Percentiles rank a stretch among this genome's conserved stretches.
phyloP scores from a whole-genome alignment of 2,888 invertebrate species.

The Rhingia rostrata region DNA sequence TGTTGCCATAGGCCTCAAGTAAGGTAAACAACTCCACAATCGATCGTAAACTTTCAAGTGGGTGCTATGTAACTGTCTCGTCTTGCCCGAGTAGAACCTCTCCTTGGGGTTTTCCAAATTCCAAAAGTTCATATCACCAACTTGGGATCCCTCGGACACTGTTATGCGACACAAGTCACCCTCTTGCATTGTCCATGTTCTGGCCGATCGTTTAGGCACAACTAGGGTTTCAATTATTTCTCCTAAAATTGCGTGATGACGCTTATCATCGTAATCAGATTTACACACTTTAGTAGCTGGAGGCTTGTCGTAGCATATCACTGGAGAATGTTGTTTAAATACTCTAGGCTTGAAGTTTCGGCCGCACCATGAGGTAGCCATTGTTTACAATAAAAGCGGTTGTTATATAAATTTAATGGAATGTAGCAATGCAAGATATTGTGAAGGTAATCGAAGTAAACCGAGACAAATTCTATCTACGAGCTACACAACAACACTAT shows the following conservation, averaged over 20 bases:
- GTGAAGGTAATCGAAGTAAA: neutral
- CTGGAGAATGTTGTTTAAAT: conserved; percentile 78
- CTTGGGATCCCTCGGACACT: conserved; percentile 83
- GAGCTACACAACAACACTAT: too few relatives aligned
- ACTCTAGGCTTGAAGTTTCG: conserved; percentile 78
- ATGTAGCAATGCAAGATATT: neutral
- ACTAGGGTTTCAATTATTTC: conserved; percentile 78
- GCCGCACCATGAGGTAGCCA: conserved; percentile 80
- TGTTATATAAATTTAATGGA: neutral
- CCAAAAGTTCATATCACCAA: conserved; percentile 84
- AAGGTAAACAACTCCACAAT: conserved; percentile 83
- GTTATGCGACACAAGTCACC: conserved; percentile 83
- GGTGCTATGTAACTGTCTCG: conserved; percentile 83
- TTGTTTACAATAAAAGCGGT: conserved; percentile 18
- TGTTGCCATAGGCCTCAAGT: conserved; percentile 83
- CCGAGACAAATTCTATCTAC: too few relatives aligned
- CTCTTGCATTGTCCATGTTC: conserved; percentile 82
- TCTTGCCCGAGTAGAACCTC: conserved; percentile 83
- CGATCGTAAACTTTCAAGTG: conserved; percentile 83
- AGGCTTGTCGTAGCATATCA: conserved; percentile 82
- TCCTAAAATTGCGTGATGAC: conserved; percentile 80
- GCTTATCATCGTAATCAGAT: conserved; percentile 80
- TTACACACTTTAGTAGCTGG: conserved; percentile 79
- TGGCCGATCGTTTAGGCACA: conserved; percentile 82
- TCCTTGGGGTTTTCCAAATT: conserved; percentile 83